Conservation (phyloP, 2,113 vertebrate genomes). For the Tychaedon coryphoeus region DNA sequence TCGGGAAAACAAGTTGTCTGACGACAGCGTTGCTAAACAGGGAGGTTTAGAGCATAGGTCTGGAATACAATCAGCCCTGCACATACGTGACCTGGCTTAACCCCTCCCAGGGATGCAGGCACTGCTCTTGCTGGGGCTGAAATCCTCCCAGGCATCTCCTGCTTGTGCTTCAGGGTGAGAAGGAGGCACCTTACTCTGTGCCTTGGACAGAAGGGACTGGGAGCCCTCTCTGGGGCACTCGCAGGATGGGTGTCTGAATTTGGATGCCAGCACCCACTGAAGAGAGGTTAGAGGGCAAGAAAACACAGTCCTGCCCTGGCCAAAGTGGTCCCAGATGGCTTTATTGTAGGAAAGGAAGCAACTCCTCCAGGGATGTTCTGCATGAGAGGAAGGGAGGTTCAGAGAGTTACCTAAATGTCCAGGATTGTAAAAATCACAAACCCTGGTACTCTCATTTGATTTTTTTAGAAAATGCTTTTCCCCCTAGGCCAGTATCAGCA, state of each 20-base stretch:
- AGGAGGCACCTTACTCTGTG: neutral
- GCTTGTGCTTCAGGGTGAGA: neutral
- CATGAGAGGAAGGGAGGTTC: neutral
- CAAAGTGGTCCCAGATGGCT: neutral
- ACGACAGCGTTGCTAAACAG: conserved; percentile 65
- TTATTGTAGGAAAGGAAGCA: neutral
- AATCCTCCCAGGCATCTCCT: neutral
- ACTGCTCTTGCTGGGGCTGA: accelerated
- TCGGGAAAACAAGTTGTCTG: conserved; percentile 66
- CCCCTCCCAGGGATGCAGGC: conserved; percentile 37
- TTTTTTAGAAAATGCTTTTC: neutral
- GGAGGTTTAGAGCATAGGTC: conserved; percentile 62
- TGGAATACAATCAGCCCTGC: conserved; percentile 63
- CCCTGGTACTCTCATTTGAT: neutral
- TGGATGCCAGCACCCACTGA: neutral
- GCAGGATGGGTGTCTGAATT: accelerated
- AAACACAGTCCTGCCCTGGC: neutral
- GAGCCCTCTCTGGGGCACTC: neutral
- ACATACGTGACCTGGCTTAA: conserved; percentile 49
- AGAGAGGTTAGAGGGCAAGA: neutral
- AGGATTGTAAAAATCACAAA: neutral
- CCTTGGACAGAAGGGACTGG: neutral
- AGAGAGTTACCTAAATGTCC: neutral
- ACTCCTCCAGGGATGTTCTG: neutral
- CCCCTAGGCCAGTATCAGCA: accelerated